Evolutionary conservation across 2,888 invertebrate genomes (phyloP).

Genomic region (Dorcus parallelipipedus): DNA sequence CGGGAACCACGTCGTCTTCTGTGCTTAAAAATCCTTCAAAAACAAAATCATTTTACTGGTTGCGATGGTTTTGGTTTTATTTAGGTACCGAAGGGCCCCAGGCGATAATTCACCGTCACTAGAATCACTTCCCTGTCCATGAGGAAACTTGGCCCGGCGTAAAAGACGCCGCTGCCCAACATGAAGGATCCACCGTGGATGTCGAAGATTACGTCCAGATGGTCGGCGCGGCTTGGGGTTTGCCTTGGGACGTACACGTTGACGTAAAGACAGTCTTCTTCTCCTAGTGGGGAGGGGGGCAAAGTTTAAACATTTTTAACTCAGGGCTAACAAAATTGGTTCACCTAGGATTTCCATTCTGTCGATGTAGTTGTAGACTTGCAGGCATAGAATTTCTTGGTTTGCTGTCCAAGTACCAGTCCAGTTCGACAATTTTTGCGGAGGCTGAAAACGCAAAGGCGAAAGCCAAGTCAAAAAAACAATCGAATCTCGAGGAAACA

Average conservation of each 20-base stretch:
- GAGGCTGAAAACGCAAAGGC: conserved; percentile 13
- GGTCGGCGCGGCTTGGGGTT: conserved; percentile 40
- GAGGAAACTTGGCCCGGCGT: conserved; percentile 48
- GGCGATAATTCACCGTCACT: conserved; percentile 41
- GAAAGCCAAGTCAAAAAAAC: no score
- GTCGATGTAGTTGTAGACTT: conserved; percentile 2
- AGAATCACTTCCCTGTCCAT: conserved; percentile 44
- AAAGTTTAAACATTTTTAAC: no score
- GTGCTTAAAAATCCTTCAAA: conserved; percentile 64
- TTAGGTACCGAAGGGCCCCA: conserved; percentile 19
- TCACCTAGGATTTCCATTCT: not conserved
- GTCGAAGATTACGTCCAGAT: conserved; percentile 46
- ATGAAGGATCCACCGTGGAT: conserved; percentile 53
- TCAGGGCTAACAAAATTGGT: no score
- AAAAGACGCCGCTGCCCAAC: conserved; percentile 33
- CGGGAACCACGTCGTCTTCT: conserved; percentile 51
- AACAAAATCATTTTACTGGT: conserved; percentile 57
- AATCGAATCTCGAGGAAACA: no score
- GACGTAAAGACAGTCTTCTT: conserved; percentile 64
- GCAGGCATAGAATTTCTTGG: conserved; percentile 14
- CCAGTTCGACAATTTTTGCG: conserved; percentile 20
- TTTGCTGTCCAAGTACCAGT: conserved; percentile 22
- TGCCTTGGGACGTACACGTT: conserved; percentile 60
- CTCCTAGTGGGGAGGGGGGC: conserved; percentile 43
- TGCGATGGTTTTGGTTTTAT: conserved; percentile 45